Evolutionary conservation across 2,113 vertebrate species (phyloP), one percentile per base, ranked within the genome.

Genomic region (Lampris incognitus): DNA sequence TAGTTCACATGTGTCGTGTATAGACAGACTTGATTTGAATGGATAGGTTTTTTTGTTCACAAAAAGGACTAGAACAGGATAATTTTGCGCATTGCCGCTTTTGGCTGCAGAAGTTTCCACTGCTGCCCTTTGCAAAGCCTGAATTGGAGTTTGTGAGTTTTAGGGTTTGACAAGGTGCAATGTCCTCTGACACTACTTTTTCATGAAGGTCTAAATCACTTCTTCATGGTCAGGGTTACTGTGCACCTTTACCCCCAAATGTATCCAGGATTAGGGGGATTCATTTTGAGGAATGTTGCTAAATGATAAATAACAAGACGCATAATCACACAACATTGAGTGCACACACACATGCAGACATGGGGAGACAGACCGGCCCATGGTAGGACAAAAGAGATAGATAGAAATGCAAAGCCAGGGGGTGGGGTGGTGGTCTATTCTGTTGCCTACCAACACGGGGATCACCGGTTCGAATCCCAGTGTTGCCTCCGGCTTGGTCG

Each of bases 1-100:
- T 44, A 24, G 81, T 42, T 76, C 52, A 57, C 46, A 60, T 54
- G 78, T 65, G 42, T 10, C 58, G 42, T 73, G 61, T 66, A 65
- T 72, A 39, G 70, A 83, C 5, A 42, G 73, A 5, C 6, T 10
- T 39, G 62, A 70, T 77, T 42, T 69, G 44, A 69, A 66, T 69
- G 41, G 6, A 41, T 74, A 6, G 69, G 50, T 82, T 74, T 69
- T 37, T 10, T 82, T 74, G 66, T 37, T 10, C 39, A 51, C 52
- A n/a, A 7, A 39, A 1, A 56, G 39, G 72, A 81, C 50, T 24
- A 5, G 3, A 55, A 55, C 52, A 4, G 13, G 52, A 11, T 55
- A 55, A n/a, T 4, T 13, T 55, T 55, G 10, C 24, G 11, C 24
- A n/a, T 55, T 5, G 3, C 44, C 2, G 44, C 7, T 46, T 40